Conservation (phyloP, 2,113 vertebrate species). For the Mirounga angustirostris region DNA sequence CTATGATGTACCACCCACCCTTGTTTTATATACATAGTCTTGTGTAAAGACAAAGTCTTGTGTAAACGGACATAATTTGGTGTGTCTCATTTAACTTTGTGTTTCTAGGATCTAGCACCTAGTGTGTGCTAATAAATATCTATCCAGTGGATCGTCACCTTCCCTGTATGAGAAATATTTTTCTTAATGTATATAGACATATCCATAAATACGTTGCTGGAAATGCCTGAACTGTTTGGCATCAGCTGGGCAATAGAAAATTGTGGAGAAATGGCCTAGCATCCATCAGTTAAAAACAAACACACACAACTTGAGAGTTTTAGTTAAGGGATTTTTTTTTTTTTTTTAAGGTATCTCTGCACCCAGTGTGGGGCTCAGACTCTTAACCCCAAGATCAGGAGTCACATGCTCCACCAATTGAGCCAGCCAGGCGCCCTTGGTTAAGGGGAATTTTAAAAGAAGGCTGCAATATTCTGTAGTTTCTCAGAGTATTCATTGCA, state of each 20-base stretch:
- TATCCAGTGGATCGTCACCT: not conserved
- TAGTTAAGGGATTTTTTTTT: not conserved
- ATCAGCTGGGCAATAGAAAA: not conserved
- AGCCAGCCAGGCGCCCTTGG: not conserved
- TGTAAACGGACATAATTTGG: not conserved
- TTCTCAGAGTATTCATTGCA: not conserved
- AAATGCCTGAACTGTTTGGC: not conserved
- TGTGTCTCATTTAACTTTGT: not conserved
- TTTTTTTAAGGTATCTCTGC: not conserved
- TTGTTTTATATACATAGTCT: not conserved
- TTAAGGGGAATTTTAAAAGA: constrained; percentile 4
- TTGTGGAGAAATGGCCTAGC: not conserved
- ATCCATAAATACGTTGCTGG: not conserved
- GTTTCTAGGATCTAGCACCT: not conserved
- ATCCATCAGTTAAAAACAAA: not conserved
- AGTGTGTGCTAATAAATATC: not conserved
- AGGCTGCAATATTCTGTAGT: not conserved
- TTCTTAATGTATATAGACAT: not conserved
- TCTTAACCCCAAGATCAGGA: not conserved
- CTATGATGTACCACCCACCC: not conserved
- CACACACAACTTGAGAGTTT: not conserved
- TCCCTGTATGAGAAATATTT: not conserved
- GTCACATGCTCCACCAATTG: not conserved
- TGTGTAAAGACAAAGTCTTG: not conserved
- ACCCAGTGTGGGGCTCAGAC: not conserved